Conservation (phyloP, 2,797 vertebrate species). For the Cuculus canorus region DNA sequence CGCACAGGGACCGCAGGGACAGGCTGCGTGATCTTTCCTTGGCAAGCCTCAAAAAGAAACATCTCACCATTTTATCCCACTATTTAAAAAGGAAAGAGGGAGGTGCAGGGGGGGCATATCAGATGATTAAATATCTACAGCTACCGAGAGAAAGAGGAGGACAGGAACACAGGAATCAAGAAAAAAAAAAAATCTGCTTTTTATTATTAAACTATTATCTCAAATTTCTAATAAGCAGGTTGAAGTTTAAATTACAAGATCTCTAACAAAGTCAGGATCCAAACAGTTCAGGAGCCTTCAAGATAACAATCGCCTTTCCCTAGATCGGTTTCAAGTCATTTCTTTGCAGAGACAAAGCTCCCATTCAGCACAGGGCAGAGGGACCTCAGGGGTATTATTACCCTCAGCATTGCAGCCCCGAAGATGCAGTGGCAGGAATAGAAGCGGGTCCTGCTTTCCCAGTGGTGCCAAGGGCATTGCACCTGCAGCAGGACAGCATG, state of each 20-base stretch:
- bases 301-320: slow-evolving; percentile 85
- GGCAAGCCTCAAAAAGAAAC: slow-evolving; percentile 64
- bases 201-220: slow-evolving; percentile 76
- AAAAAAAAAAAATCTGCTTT: background rate
- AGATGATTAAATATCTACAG: slow-evolving; percentile 41
- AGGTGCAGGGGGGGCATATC: background rate
- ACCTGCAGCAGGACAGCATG: background rate
- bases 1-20: background rate
- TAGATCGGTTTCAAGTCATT: slow-evolving; percentile 84
- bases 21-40: background rate
- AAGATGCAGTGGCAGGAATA: background rate
- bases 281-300: slow-evolving; percentile 74
- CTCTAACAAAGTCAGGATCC: slow-evolving; percentile 76
- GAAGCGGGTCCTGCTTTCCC: slow-evolving; percentile 23
- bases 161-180: slow-evolving; percentile 14
- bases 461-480: background rate
- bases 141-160: slow-evolving; percentile 16
- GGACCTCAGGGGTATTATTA: slow-evolving; percentile 76
- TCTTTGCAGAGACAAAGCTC: slow-evolving; percentile 84
- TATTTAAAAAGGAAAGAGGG: slow-evolving; percentile 41
- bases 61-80: slow-evolving; percentile 63
- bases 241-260: slow-evolving; percentile 84
- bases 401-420: slow-evolving; percentile 71
- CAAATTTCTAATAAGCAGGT: slow-evolving; percentile 83
- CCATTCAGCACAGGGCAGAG: slow-evolving; percentile 78